Evolutionary conservation across 2,797 vertebrate species (phyloP), one percentile per base, ranked within the genome.

Genomic region (Onychomys torridus): DNA sequence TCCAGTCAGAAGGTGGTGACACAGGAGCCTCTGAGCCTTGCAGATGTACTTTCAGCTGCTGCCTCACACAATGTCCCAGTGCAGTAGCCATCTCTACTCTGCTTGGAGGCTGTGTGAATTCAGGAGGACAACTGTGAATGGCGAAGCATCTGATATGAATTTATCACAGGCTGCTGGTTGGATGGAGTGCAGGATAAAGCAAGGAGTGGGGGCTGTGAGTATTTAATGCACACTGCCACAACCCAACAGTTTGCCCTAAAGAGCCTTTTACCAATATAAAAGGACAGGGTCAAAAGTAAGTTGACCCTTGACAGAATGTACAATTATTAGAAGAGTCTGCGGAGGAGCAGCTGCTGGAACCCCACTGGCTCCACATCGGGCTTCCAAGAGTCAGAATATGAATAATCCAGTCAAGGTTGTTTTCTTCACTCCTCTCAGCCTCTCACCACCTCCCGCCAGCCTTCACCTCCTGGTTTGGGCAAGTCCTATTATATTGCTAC

Each of bases 231-330:
- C 98, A 98, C 98, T 97, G 98, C 98, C 98, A 98, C 98, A 98
- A 98, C 98, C 98, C 98, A 97, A 92, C 98, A 96, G 98, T 98
- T 98, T 97, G 96, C 96, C 98, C 98, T 98, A 97, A 98, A 98
- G 98, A 98, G 97, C 97, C 98, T 98, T 98, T 92, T 98, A 97
- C 6, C 27, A 16, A 91, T 97, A 98, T 98, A 98, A 99, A 99
- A 97, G 98, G 93, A 79, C 63, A 37, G 97, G 99, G 99, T 99
- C 99, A 99, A 98, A 99, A 99, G 99, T 99, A 98, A 98, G 98
- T 97, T 99, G 99, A 99, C 99, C 99, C 98, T 97, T 96, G 98
- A 97, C 99, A 99, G 98, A 99, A 99, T 97, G 98, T 98, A 98
- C 98, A 99, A 99, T 99, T 98, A 98, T 98, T 98, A 98, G 98